A percentile compares a stretch with the other conserved stretches of the same genome.
Conservation (phyloP, 2,113 vertebrate genomes). For the Oxyruncus cristatus region DNA sequence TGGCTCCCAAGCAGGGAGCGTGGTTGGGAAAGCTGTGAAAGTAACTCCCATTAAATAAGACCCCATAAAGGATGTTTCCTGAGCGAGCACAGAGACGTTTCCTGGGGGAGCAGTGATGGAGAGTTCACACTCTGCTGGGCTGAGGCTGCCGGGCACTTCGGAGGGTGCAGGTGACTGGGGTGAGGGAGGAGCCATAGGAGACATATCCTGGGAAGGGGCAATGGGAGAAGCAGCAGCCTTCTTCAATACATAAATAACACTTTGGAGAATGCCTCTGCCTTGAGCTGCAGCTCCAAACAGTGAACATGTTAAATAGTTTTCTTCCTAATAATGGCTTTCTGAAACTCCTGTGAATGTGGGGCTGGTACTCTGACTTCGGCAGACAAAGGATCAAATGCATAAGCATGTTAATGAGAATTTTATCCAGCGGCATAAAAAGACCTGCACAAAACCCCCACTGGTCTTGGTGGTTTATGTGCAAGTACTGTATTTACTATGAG, state of each 20-base stretch:
- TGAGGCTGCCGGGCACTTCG: accelerated
- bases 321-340: background rate
- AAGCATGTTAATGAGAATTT: background rate
- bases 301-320: background rate
- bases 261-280: background rate
- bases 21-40: background rate
- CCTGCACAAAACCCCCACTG: background rate
- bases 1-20: accelerated
- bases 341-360: background rate
- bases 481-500: background rate
- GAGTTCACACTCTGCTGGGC: background rate
- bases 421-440: background rate
- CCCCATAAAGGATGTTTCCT: accelerated
- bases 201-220: background rate
- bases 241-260: background rate
- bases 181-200: background rate
- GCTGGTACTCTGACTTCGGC: background rate
- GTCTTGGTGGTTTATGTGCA: background rate
- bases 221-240: accelerated
- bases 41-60: background rate
- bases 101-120: accelerated
- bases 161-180: background rate
- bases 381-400: background rate
- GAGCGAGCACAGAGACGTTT: accelerated
- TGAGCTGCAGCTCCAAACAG: background rate